Conservation (phyloP, 1,140 invertebrate species). For the Anoplophora glabripennis region DNA sequence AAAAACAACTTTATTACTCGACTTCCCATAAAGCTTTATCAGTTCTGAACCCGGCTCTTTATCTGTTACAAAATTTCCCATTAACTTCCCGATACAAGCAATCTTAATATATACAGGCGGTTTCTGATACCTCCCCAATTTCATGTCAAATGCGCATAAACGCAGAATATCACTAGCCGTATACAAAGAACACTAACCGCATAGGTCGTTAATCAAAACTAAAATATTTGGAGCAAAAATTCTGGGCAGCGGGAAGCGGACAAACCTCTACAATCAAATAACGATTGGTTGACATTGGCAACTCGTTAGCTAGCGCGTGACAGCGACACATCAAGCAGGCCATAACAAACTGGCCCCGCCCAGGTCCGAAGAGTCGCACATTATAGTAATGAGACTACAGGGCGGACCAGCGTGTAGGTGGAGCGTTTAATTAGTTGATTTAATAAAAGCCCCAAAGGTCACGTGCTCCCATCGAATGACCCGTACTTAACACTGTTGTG, state of each 20-base stretch:
- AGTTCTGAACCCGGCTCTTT: too few relatives aligned
- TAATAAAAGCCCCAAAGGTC: slow-evolving; percentile 23
- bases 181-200: too few relatives aligned
- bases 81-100: too few relatives aligned
- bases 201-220: too few relatives aligned
- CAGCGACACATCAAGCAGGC: slow-evolving; percentile 32
- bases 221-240: background rate
- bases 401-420: slow-evolving; percentile 34
- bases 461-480: slow-evolving; percentile 21
- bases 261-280: slow-evolving; percentile 29
- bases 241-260: background rate
- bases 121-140: too few relatives aligned
- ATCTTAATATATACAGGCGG: too few relatives aligned
- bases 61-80: too few relatives aligned
- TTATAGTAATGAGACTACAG: slow-evolving; percentile 38
- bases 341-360: slow-evolving; percentile 32
- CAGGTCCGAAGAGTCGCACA: slow-evolving; percentile 31
- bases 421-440: slow-evolving; percentile 42
- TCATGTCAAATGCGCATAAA: too few relatives aligned
- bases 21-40: too few relatives aligned
- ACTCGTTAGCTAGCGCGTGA: slow-evolving; percentile 32
- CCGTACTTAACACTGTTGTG: background rate
- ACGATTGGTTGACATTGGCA: slow-evolving; percentile 29
- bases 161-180: too few relatives aligned
- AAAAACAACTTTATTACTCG: too few relatives aligned